phyloP scores from a whole-genome alignment of 2,113 vertebrate genomes.

The Laterallus jamaicensis region DNA sequence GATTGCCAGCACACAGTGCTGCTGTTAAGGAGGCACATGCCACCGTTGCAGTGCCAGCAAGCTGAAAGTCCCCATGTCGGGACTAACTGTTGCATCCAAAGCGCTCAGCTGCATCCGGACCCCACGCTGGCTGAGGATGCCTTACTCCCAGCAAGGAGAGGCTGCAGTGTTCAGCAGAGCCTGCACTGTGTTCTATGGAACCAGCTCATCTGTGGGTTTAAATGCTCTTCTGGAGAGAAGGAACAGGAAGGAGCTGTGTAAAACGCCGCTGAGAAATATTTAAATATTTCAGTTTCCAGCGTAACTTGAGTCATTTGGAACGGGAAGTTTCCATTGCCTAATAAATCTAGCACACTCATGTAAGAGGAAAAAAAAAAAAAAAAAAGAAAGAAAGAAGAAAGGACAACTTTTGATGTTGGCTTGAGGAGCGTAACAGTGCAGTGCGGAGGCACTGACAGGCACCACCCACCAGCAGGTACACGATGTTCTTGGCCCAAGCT shows the following conservation, averaged over 20 bases:
- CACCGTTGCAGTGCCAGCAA: background rate
- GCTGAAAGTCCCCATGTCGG: background rate
- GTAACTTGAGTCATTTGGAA: slow-evolving; percentile 20
- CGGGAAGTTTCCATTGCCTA: slow-evolving; percentile 52
- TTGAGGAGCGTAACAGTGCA: background rate
- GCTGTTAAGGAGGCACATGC: background rate
- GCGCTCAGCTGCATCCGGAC: background rate
- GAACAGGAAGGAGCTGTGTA: background rate
- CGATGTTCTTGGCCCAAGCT: slow-evolving; percentile 10
- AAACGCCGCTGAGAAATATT: slow-evolving; percentile 26
- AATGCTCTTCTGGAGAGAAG: background rate
- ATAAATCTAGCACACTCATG: slow-evolving; percentile 27
- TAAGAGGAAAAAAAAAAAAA: background rate
- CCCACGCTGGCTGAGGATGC: background rate
- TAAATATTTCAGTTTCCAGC: slow-evolving; percentile 27
- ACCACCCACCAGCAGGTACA: slow-evolving; percentile 41
- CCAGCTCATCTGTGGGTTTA: background rate
- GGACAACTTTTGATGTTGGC: background rate
- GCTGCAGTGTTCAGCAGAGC: background rate
- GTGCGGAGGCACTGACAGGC: background rate
- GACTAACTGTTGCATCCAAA: fast-evolving
- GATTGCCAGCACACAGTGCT: background rate
- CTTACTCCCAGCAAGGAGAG: fast-evolving
- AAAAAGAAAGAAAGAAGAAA: background rate
- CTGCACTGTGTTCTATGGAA: fast-evolving